Percentiles rank a stretch among this genome's conserved stretches.
Evolutionary conservation across 2,888 invertebrate species (phyloP).

Genomic region (Mythimna vitellina): DNA sequence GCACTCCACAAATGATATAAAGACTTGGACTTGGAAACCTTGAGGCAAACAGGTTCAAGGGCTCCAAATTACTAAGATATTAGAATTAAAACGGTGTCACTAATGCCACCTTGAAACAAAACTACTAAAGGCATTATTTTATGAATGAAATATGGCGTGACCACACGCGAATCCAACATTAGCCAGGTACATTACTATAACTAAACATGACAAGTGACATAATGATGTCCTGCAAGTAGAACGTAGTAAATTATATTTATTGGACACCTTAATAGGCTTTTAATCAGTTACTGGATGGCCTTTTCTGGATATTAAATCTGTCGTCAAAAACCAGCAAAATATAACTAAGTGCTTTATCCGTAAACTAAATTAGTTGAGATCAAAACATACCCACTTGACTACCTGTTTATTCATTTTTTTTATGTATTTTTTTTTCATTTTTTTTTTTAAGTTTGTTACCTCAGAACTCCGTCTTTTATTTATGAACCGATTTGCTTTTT

Average conservation of each 20-base stretch:
- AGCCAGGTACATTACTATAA: conserved; percentile 23
- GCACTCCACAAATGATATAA: background rate
- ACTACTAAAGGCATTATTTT: conserved; percentile 26
- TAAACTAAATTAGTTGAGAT: too few species aligned
- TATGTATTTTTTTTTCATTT: too few species aligned
- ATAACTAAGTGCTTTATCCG: too few species aligned
- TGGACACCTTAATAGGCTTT: conserved; percentile 6
- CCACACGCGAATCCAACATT: conserved; percentile 54
- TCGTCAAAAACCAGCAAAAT: background rate
- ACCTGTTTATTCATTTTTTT: too few species aligned
- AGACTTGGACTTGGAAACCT: background rate
- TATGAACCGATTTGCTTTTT: too few species aligned
- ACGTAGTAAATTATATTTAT: background rate
- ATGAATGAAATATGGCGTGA: conserved; percentile 50
- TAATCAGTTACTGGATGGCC: conserved; percentile 14
- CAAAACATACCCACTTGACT: too few species aligned
- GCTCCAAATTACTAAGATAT: conserved; percentile 19
- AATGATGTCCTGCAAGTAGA: conserved; percentile 9
- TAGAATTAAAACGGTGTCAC: conserved; percentile 37
- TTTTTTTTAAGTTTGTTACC: too few species aligned
- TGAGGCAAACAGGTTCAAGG: conserved; percentile 28
- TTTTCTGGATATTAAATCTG: background rate
- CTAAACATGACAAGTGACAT: conserved; percentile 5
- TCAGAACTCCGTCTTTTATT: too few species aligned
- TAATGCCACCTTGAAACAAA: conserved; percentile 34